Conservation (phyloP, 2,113 vertebrate genomes). For the Ailuropoda melanoleuca region DNA sequence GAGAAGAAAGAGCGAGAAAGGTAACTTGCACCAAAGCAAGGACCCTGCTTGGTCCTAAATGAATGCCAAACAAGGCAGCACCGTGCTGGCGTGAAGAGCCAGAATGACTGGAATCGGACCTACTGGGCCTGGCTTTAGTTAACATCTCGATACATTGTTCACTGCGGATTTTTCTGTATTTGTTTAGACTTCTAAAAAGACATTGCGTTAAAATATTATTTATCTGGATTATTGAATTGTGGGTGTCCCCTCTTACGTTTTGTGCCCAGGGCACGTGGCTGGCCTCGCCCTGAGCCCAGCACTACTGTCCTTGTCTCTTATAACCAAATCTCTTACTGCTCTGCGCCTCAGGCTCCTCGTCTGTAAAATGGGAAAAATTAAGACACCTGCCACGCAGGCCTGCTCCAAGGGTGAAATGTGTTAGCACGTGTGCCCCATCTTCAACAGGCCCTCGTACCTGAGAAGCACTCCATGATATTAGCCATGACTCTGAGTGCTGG, state of each 20-base stretch:
- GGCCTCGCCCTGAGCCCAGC: not conserved
- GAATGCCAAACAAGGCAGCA: accelerated
- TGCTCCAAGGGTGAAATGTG: not conserved
- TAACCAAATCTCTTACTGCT: not conserved
- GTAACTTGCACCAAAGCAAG: not conserved
- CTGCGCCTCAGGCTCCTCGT: not conserved
- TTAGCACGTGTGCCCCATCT: not conserved
- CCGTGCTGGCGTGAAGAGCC: too few relatives aligned
- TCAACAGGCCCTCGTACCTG: not conserved
- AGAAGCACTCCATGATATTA: accelerated
- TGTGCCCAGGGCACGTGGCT: not conserved
- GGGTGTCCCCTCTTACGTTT: not conserved
- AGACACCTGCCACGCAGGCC: not conserved
- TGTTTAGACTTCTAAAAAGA: not conserved
- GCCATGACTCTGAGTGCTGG: not conserved
- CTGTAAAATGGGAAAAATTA: not conserved
- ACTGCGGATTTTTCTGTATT: not conserved
- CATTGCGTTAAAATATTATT: not conserved
- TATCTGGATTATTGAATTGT: not conserved
- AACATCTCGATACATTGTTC: not conserved
- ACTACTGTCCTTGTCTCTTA: not conserved
- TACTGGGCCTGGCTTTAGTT: not conserved
- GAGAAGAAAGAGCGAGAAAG: not conserved
- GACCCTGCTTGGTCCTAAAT: not conserved
- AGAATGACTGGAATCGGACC: not conserved